phyloP scores from a whole-genome alignment of 2,888 invertebrate genomes.

The Bombylius major region DNA sequence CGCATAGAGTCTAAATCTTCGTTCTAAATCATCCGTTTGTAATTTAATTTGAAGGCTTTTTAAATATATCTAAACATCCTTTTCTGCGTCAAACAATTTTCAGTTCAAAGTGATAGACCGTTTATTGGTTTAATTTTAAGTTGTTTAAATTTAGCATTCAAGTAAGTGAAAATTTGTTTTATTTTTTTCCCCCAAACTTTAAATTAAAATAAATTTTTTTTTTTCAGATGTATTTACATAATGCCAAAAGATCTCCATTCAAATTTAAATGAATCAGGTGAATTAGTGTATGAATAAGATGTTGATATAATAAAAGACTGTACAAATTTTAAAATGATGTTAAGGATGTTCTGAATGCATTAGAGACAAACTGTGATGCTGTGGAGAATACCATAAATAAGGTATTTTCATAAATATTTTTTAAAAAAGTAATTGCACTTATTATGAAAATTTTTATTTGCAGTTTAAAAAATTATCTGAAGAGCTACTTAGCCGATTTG shows the following conservation, averaged over 20 bases:
- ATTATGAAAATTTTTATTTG: too few species aligned
- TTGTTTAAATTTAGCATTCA: constrained; percentile 16
- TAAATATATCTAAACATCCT: too few species aligned
- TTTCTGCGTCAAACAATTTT: too few species aligned
- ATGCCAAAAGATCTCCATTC: constrained; percentile 11
- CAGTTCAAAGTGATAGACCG: constrained; percentile 13
- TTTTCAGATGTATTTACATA: constrained; percentile 17
- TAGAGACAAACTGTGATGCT: background rate
- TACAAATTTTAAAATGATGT: constrained; percentile 14
- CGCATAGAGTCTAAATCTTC: too few species aligned
- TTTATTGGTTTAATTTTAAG: constrained; percentile 18
- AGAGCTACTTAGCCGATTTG: background rate
- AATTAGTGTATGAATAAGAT: constrained; percentile 14
- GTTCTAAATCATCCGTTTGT: too few species aligned
- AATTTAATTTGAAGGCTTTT: too few species aligned
- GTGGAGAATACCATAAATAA: background rate
- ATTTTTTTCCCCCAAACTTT: background rate
- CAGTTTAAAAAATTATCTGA: too few species aligned
- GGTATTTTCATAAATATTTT: background rate
- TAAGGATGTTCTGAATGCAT: constrained; percentile 11
- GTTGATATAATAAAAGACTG: constrained; percentile 17
- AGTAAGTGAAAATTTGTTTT: constrained; percentile 8
- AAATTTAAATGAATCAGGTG: background rate
- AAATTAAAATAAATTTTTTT: background rate
- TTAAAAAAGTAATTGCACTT: background rate